These are phyloP conservation scores for Oxyruncus cristatus DNA, from an alignment of 2,113 vertebrate genomes.

Conservation along the genomic window DNA sequence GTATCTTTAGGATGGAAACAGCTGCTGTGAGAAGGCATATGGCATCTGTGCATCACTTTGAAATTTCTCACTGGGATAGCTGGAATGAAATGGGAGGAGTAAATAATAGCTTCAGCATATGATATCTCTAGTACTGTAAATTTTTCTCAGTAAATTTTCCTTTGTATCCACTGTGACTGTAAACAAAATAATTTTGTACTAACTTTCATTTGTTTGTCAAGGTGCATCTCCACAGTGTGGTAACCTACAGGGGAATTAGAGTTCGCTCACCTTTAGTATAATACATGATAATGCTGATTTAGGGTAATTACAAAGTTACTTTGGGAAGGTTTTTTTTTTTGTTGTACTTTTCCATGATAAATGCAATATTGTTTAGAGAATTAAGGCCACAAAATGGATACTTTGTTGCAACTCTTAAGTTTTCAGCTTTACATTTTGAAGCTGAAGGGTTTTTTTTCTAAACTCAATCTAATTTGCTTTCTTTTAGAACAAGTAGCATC, in stretches of 20 bases:
- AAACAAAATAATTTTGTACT: neutral
- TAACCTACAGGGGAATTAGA: neutral
- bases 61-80: neutral
- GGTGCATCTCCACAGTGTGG: neutral
- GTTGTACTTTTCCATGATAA: neutral
- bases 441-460: neutral
- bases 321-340: neutral
- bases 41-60: neutral
- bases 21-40: neutral
- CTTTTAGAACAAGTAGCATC: neutral
- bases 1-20: neutral
- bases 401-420: neutral
- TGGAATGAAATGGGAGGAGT: neutral
- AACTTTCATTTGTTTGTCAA: neutral
- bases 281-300: neutral
- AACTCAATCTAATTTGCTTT: neutral
- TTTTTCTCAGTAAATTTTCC: neutral
- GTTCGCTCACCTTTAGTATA: neutral
- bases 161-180: neutral
- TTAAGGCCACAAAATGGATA: neutral
- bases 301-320: neutral
- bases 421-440: neutral
- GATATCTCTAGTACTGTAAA: neutral
- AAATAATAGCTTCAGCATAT: neutral
- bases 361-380: neutral